phyloP scores from a whole-genome alignment of 1,140 invertebrate genomes.

The Hirudo medicinalis region DNA sequence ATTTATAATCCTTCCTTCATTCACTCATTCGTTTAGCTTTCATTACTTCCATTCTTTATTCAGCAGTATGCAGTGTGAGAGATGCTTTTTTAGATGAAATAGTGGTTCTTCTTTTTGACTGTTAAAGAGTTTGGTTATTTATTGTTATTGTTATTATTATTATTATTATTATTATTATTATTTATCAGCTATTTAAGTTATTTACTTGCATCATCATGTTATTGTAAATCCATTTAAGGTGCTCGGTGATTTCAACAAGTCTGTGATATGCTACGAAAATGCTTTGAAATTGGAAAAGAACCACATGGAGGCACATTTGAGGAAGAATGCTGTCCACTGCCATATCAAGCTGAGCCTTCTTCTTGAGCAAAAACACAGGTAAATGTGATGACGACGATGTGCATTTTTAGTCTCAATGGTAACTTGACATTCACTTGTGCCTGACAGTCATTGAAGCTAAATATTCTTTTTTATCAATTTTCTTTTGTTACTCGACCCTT shows the following conservation, averaged over 20 bases:
- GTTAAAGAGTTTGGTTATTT: no score
- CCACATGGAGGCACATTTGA: constrained; percentile 46
- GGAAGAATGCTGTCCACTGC: constrained; percentile 56
- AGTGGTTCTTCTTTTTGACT: no score
- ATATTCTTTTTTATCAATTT: constrained; percentile 24
- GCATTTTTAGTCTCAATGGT: no score
- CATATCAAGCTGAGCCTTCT: constrained; percentile 54
- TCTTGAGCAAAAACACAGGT: constrained; percentile 54
- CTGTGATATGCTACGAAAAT: constrained; percentile 54
- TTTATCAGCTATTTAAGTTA: background rate
- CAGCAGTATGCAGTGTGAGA: no score
- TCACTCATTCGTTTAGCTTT: no score
- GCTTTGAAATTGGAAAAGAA: constrained; percentile 53
- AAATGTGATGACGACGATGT: constrained; percentile 27
- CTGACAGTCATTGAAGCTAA: background rate
- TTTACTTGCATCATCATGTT: background rate
- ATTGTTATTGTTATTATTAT: no score
- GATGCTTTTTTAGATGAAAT: no score
- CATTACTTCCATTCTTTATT: no score
- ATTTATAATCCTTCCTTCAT: no score
- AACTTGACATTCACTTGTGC: background rate
- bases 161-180: no score
- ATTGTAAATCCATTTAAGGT: constrained; percentile 33
- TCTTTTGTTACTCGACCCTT: constrained; percentile 21
- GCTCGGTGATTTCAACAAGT: constrained; percentile 44